Base-by-base conservation (phyloP, 1,140 invertebrate species). In the Bombus difficillimus region DNA sequence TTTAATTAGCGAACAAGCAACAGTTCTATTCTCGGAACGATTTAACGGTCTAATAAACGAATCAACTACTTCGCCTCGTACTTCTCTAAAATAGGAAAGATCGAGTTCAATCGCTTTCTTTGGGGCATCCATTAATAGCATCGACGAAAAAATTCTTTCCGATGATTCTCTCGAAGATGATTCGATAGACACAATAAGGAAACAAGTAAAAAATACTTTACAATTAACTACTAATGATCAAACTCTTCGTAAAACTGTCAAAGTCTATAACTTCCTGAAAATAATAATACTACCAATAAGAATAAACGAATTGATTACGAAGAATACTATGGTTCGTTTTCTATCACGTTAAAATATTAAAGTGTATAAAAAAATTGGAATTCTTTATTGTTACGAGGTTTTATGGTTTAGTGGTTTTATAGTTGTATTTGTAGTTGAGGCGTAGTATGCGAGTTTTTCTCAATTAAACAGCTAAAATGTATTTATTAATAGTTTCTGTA, bases 21-120 rank as follows among this genome's bases (percentile, higher is more conserved):
- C 18, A 9, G 4, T n/a, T 64, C 76, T 62, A 78, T 64, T 78
- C 57, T 41, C 25, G 28, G 57, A 78, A 68, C 41, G 22, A n/a
- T 47, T 34, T 34, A 64, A 68, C 25, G 77, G 47, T 39, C 39
- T 68, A 68, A 68, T 68, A 68, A 79, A 47, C 62, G 77, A 34
- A 64, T 41, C 32, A 43, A 79, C 18, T 18, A 4, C 0, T 53
- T 53, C 47, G 18, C 18, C 47, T 53, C 47, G 47, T 2, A 9
- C 18, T 43, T 47, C n/a, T 47, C 39, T 79, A 39, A n/a, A 68
- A 32, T 28, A 68, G 13, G 39, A 43, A 62, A 25, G 22, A 79
- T 8, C 39, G 32, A 66, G n/a, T 78, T 64, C 37, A 79, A 32
- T 34, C 39, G 32, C 13, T 68, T 59, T 59, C 47, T 59, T 34